Conservation (phyloP, 2,888 invertebrate species). For the Euzophera pinguis region DNA sequence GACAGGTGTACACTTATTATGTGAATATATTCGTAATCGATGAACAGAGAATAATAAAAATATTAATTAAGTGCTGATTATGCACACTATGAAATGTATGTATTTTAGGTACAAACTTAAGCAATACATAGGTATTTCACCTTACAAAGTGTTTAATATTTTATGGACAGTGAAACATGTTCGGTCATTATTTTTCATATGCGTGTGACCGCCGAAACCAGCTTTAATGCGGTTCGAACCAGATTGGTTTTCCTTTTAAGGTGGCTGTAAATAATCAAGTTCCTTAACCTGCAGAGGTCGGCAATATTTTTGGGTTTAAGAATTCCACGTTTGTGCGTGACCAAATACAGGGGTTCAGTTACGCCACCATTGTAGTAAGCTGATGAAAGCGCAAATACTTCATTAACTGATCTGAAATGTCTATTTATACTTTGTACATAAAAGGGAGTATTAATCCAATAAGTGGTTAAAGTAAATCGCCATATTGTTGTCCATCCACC, state of each 20-base stretch:
- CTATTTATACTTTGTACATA: too few species aligned
- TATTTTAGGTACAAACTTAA: neutral
- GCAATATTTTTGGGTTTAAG: neutral
- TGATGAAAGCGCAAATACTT: too few species aligned
- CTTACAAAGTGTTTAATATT: neutral
- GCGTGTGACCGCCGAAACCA: neutral
- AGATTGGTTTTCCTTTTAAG: slow-evolving; percentile 9
- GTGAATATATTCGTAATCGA: too few species aligned
- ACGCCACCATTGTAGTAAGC: neutral
- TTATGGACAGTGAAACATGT: slow-evolving; percentile 6
- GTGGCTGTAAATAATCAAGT: slow-evolving; percentile 1
- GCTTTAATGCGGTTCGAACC: slow-evolving; percentile 7
- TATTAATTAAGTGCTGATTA: too few species aligned
- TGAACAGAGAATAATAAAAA: too few species aligned
- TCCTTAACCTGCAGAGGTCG: slow-evolving; percentile 5
- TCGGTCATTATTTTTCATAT: slow-evolving; percentile 1
- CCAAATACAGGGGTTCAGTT: neutral
- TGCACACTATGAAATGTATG: too few species aligned
- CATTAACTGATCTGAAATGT: too few species aligned
- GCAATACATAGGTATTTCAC: neutral
- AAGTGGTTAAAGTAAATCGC: too few species aligned
- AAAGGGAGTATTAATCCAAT: too few species aligned
- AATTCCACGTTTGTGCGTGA: neutral
- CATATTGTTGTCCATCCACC: too few species aligned
- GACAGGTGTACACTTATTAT: too few species aligned